Evolutionary conservation across 2,888 invertebrate genomes (phyloP).

Genomic region (Stenchaetothrips biformis): DNA sequence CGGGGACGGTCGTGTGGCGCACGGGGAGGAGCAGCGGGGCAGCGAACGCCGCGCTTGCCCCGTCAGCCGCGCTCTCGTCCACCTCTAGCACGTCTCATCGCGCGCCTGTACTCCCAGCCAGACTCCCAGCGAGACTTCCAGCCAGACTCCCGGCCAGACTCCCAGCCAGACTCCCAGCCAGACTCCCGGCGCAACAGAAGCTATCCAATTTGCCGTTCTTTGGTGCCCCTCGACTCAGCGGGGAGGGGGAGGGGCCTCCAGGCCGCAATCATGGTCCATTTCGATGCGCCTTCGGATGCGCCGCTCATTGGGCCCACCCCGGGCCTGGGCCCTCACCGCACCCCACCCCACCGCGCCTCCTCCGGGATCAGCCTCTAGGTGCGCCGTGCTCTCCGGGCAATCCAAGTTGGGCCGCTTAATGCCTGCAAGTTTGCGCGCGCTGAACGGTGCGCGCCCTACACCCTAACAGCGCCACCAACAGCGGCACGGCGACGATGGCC

Average conservation of each 20-base stretch:
- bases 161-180: neutral
- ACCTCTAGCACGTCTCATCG: constrained; percentile 19
- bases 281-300: neutral
- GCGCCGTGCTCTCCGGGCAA: constrained; percentile 8
- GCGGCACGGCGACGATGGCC: no score
- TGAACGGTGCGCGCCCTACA: neutral
- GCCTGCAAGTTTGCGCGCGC: constrained; percentile 4
- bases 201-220: constrained; percentile 25
- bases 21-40: neutral
- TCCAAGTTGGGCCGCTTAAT: constrained; percentile 24
- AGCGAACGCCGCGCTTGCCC: neutral
- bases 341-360: neutral
- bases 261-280: no score
- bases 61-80: neutral
- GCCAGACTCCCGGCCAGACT: neutral
- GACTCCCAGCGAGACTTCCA: constrained; percentile 4
- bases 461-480: no score
- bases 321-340: neutral
- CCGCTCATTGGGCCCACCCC: neutral
- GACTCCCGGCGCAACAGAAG: neutral
- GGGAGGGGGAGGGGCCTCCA: constrained; percentile 30
- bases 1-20: constrained; percentile 27
- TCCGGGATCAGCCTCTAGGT: neutral
- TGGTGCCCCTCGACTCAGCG: constrained; percentile 21
- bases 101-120: no score